A percentile compares a stretch with the other conserved stretches of the same genome.
These are phyloP conservation scores for Triplophysa yarkandensis DNA, from an alignment of 2,797 vertebrate species.

Conservation along the genomic window DNA sequence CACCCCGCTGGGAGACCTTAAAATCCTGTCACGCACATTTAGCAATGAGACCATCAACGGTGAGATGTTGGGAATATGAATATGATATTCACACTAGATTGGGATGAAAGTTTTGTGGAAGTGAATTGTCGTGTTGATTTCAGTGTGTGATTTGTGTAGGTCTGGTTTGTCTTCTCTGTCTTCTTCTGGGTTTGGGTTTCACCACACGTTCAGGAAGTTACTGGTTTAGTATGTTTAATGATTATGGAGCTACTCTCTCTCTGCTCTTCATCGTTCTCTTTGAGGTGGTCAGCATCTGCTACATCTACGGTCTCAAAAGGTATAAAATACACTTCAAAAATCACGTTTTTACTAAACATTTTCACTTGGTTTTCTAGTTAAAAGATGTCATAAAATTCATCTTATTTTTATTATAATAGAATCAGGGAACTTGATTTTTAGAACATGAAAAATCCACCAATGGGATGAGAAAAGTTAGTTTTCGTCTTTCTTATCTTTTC, in stretches of 20 bases:
- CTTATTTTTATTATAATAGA: too few relatives aligned
- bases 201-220: constrained; percentile 88
- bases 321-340: constrained; percentile 57
- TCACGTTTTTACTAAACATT: too few relatives aligned
- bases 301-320: constrained; percentile 87
- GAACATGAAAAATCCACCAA: too few relatives aligned
- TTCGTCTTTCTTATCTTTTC: too few relatives aligned
- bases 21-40: constrained; percentile 65
- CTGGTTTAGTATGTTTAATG: constrained; percentile 94
- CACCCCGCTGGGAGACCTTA: constrained; percentile 86
- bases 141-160: constrained; percentile 72
- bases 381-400: too few relatives aligned
- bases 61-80: constrained; percentile 61
- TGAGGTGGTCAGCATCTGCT: constrained; percentile 84
- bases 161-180: constrained; percentile 80
- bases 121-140: background rate
- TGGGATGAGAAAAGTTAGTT: too few relatives aligned
- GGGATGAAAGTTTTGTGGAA: too few relatives aligned
- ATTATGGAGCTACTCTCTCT: constrained; percentile 86
- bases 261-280: constrained; percentile 89
- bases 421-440: too few relatives aligned
- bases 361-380: too few relatives aligned
- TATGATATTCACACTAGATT: too few relatives aligned
- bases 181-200: constrained; percentile 84
- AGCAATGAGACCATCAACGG: constrained; percentile 83